Percentiles rank a stretch among this genome's conserved stretches.
Conservation (phyloP, 1,140 invertebrate species). For the Aphelinus atriplicis region DNA sequence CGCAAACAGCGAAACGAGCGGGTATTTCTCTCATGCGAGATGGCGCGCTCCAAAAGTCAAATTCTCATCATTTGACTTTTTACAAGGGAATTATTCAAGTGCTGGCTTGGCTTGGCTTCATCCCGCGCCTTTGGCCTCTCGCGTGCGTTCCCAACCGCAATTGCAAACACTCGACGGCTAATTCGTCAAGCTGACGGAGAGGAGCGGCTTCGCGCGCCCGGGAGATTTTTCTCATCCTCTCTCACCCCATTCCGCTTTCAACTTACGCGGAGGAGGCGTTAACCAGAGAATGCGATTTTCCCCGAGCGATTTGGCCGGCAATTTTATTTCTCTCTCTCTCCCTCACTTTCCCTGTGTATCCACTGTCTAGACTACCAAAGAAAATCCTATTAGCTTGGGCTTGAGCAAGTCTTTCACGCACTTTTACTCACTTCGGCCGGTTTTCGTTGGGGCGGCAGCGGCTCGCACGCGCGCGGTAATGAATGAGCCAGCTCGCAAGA, state of each 20-base stretch:
- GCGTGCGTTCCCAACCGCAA: background rate
- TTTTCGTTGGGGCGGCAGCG: background rate
- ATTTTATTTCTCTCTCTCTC: slow-evolving; percentile 24
- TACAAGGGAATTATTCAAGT: slow-evolving; percentile 31
- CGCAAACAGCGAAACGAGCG: background rate
- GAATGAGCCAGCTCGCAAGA: background rate
- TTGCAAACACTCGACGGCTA: slow-evolving; percentile 33
- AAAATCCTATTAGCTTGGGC: slow-evolving; percentile 50
- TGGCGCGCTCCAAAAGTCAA: slow-evolving; percentile 27
- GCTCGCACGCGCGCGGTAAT: background rate
- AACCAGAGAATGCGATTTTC: slow-evolving; percentile 46
- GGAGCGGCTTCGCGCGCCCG: background rate
- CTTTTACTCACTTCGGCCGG: background rate
- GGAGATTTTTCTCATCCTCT: slow-evolving; percentile 39
- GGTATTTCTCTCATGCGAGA: slow-evolving; percentile 8
- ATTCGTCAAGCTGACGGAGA: slow-evolving; percentile 30
- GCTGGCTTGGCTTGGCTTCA: too few relatives aligned
- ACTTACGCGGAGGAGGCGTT: slow-evolving; percentile 28
- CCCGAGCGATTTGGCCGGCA: slow-evolving; percentile 12
- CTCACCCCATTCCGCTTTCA: slow-evolving; percentile 13
- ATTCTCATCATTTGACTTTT: slow-evolving; percentile 33
- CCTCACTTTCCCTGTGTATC: background rate
- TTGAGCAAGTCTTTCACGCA: background rate
- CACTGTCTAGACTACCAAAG: background rate
- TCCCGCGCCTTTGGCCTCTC: too few relatives aligned